phyloP scores from a whole-genome alignment of 2,888 invertebrate genomes.

The Drosophila limbata region DNA sequence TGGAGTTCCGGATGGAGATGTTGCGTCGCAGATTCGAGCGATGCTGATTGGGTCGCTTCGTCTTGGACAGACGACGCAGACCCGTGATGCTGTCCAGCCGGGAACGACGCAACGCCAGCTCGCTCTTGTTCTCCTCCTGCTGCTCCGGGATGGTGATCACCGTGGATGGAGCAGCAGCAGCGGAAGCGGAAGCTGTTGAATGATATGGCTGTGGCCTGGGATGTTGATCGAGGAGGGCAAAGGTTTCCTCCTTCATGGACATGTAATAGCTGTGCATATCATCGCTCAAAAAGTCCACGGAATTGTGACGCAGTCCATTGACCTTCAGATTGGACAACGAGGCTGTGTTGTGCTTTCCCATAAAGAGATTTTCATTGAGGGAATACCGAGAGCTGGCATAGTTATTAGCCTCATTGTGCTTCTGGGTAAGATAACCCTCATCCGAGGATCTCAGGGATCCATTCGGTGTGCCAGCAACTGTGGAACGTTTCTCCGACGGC shows the following conservation, averaged over 20 bases:
- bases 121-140: conserved; percentile 55
- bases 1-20: conserved; percentile 85
- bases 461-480: conserved; percentile 52
- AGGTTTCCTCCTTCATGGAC: conserved; percentile 73
- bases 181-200: background rate
- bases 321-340: conserved; percentile 72
- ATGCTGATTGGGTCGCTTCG: conserved; percentile 79
- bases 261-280: conserved; percentile 74
- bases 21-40: conserved; percentile 83
- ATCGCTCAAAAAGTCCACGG: conserved; percentile 82
- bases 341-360: conserved; percentile 68
- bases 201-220: conserved; percentile 14
- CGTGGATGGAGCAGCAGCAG: conserved; percentile 32
- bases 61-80: conserved; percentile 78
- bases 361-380: conserved; percentile 83
- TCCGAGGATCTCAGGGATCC: conserved; percentile 75
- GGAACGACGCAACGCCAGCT: conserved; percentile 57
- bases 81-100: conserved; percentile 79
- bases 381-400: conserved; percentile 83
- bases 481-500: conserved; percentile 83
- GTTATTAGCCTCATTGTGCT: conserved; percentile 70
- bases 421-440: conserved; percentile 80
- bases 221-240: conserved; percentile 73
- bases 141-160: conserved; percentile 82
- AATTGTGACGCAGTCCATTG: conserved; percentile 82